Percentiles rank a stretch among this genome's conserved stretches.
These are phyloP conservation scores for Micromesistius poutassou DNA, from an alignment of 2,797 vertebrate genomes.

Conservation along the genomic window DNA sequence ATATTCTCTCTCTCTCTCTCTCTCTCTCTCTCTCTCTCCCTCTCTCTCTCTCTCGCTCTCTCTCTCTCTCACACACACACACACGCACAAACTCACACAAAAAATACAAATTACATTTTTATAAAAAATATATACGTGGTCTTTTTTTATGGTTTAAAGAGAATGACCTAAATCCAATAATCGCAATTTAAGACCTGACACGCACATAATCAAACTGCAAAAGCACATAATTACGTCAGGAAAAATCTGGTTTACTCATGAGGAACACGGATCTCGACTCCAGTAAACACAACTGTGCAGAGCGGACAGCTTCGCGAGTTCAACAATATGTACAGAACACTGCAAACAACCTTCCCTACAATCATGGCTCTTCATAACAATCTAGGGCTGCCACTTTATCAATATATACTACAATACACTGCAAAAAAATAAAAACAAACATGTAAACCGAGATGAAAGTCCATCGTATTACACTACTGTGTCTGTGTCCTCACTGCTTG, in stretches of 20 bases:
- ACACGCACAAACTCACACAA: background rate
- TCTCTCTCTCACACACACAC: too few relatives aligned
- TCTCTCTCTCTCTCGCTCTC: too few relatives aligned
- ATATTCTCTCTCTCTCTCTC: too few relatives aligned
- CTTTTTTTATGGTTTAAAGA: background rate
- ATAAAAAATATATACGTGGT: background rate
- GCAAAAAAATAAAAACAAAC: background rate
- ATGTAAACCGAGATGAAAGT: background rate
- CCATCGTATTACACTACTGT: background rate
- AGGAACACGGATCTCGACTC: conserved; percentile 46
- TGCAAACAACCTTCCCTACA: background rate
- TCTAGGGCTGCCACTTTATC: background rate
- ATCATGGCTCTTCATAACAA: background rate
- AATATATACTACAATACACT: background rate
- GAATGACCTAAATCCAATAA: background rate
- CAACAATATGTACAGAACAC: background rate
- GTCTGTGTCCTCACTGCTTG: conserved; percentile 69
- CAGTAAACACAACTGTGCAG: conserved; percentile 55
- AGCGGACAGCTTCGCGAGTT: conserved; percentile 38
- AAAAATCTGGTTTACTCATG: conserved; percentile 46
- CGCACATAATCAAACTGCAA: background rate
- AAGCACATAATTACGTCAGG: conserved; percentile 11
- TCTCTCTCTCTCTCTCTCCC: too few relatives aligned
- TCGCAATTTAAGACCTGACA: conserved; percentile 1
- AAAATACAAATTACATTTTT: background rate